Conservation (phyloP, 1,140 invertebrate genomes). For the Papilio dardanus region DNA sequence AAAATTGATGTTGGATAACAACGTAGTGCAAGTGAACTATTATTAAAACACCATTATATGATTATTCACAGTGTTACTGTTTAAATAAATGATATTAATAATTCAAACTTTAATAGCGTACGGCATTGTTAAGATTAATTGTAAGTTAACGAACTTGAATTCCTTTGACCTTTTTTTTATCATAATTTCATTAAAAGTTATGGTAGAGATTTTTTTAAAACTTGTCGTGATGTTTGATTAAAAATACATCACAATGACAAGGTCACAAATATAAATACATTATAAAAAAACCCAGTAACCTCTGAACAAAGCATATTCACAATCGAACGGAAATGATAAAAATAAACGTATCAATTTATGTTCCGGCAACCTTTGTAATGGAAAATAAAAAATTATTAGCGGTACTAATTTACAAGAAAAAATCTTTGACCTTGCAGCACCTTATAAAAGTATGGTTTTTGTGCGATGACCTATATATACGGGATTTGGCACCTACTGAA, state of each 20-base stretch:
- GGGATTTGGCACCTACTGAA: too few species aligned
- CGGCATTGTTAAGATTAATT: background rate
- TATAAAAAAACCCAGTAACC: background rate
- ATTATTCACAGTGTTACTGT: background rate
- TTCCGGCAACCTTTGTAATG: too few species aligned
- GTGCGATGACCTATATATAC: too few species aligned
- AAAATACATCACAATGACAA: background rate
- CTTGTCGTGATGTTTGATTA: background rate
- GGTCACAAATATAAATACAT: background rate
- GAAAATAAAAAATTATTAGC: too few species aligned
- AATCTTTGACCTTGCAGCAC: too few species aligned
- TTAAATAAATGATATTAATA: conserved; percentile 5
- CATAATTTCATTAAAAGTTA: too few species aligned
- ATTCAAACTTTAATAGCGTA: background rate
- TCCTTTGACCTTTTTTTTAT: too few species aligned
- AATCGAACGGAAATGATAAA: background rate
- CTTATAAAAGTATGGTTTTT: too few species aligned
- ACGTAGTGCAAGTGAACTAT: conserved; percentile 12
- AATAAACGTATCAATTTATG: too few species aligned
- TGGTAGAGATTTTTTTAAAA: background rate
- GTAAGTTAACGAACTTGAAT: background rate
- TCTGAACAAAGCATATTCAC: background rate
- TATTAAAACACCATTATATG: conserved; percentile 18
- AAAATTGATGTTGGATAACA: conserved; percentile 29
- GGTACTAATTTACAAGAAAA: too few species aligned